Evolutionary conservation across 2,113 vertebrate species (phyloP).

Genomic region (Herpetotheres cachinnans): DNA sequence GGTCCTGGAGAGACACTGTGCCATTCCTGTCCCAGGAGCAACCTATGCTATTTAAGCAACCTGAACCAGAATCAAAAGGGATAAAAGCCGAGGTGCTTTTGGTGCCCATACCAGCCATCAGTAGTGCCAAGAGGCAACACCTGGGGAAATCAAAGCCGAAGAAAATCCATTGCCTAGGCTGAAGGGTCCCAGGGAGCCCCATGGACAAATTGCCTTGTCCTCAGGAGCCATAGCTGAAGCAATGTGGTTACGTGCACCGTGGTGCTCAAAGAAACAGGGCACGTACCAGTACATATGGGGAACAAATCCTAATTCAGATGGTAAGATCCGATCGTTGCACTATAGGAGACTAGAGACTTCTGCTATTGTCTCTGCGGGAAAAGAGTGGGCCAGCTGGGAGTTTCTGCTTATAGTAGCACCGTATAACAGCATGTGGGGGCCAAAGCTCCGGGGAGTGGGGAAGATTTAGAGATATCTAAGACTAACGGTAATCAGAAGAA

Average conservation of each 20-base stretch:
- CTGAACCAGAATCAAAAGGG: background rate
- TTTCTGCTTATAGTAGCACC: background rate
- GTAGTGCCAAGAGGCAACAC: background rate
- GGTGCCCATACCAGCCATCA: background rate
- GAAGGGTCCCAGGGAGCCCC: background rate
- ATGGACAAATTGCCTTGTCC: background rate
- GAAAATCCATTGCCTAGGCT: background rate
- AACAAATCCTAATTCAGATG: background rate
- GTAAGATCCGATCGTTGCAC: background rate
- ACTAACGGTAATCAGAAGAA: background rate
- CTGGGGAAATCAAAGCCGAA: background rate
- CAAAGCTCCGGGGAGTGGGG: background rate
- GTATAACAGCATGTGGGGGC: background rate
- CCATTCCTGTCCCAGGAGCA: background rate
- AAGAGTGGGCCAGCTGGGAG: background rate
- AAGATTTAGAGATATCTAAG: background rate
- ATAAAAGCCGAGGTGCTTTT: background rate
- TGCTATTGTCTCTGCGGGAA: background rate
- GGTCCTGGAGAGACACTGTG: background rate
- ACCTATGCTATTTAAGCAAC: background rate
- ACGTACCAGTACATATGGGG: accelerated
- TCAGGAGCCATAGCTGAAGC: background rate
- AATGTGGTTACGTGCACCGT: background rate
- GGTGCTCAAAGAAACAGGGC: background rate
- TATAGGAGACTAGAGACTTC: background rate